phyloP scores from a whole-genome alignment of 2,113 vertebrate genomes.

The Planiliza haematocheilus region DNA sequence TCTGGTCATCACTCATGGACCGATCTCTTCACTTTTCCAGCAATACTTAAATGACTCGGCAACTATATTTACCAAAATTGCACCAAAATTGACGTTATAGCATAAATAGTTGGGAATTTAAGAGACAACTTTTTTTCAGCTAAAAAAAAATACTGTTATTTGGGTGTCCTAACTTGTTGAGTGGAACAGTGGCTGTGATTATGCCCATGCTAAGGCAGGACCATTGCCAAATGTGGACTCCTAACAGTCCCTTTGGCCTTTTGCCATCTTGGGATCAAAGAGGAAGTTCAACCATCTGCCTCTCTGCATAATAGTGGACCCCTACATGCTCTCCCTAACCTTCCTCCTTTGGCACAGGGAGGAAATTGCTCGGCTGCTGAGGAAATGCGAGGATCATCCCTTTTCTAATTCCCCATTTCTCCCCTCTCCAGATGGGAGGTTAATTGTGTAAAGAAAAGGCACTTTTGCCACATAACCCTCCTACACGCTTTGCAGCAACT shows the following conservation, averaged over 20 bases:
- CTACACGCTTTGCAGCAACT: constrained; percentile 53
- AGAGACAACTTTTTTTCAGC: too few species aligned
- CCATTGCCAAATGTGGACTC: constrained; percentile 51
- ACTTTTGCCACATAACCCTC: constrained; percentile 59
- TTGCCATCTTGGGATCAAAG: constrained; percentile 69
- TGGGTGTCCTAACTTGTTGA: constrained; percentile 55
- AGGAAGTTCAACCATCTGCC: constrained; percentile 77
- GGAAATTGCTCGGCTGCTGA: constrained; percentile 55
- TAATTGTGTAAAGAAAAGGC: constrained; percentile 77
- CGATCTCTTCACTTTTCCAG: background rate
- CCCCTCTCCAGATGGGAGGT: constrained; percentile 76
- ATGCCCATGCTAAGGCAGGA: constrained; percentile 25
- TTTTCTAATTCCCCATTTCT: constrained; percentile 59
- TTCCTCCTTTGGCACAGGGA: constrained; percentile 50
- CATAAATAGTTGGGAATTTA: too few species aligned
- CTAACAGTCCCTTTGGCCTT: constrained; percentile 56
- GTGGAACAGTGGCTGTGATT: constrained; percentile 11
- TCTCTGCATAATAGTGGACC: constrained; percentile 59
- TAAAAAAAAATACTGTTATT: background rate
- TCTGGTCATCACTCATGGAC: background rate
- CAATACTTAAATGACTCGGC: background rate
- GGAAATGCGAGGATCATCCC: constrained; percentile 60
- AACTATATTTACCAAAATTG: background rate
- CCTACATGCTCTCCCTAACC: constrained; percentile 55
- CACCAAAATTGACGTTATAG: background rate